Conservation (phyloP, 2,888 invertebrate species). For the Thymelicus lineola region DNA sequence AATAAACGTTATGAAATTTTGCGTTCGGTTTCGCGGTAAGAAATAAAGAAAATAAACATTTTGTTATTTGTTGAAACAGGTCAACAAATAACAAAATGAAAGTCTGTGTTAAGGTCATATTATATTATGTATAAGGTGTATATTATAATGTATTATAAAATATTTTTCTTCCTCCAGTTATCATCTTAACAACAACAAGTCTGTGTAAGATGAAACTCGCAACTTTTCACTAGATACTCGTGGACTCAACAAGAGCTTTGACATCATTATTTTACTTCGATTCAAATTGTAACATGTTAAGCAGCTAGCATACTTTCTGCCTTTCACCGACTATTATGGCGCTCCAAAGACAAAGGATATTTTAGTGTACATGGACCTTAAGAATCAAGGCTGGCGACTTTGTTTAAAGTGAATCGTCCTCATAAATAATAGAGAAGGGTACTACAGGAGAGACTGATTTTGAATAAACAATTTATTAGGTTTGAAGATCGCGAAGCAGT, state of each 20-base stretch:
- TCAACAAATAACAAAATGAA: too few relatives aligned
- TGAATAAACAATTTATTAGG: not conserved
- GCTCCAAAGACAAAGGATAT: not conserved
- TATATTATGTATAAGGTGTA: too few relatives aligned
- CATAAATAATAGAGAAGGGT: conserved; percentile 2
- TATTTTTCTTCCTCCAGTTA: not conserved
- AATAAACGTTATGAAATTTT: too few relatives aligned
- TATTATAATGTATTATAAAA: too few relatives aligned
- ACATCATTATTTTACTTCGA: conserved; percentile 4
- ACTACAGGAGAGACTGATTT: not conserved
- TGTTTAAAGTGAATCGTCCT: conserved; percentile 1
- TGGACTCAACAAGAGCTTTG: not conserved
- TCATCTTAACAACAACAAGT: not conserved
- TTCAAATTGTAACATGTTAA: not conserved
- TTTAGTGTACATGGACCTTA: not conserved
- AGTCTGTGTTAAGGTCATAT: too few relatives aligned
- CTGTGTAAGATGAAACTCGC: not conserved
- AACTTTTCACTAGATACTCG: not conserved
- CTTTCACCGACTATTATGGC: not conserved
- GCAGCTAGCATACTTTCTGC: not conserved
- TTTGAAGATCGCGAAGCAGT: too few relatives aligned
- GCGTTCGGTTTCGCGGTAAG: too few relatives aligned
- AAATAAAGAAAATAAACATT: too few relatives aligned
- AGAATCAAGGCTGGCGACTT: not conserved
- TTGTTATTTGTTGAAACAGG: too few relatives aligned